Evolutionary conservation across 2,888 invertebrate species (phyloP).

Genomic region (Xylocampa areola): DNA sequence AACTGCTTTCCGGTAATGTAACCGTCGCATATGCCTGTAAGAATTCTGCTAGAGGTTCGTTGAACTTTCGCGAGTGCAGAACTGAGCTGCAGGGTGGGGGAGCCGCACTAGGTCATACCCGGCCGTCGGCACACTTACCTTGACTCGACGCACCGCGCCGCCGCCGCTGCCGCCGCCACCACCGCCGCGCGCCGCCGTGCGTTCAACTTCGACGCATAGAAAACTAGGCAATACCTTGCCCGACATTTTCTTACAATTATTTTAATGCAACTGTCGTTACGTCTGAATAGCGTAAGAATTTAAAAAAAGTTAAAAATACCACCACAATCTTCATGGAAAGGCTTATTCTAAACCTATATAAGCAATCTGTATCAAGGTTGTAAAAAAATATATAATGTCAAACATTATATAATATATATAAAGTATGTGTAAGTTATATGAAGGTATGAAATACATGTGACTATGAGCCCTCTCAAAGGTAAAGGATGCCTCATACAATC

Average conservation of each 20-base stretch:
- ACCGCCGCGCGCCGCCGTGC: conserved; percentile 62
- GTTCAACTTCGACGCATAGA: conserved; percentile 76
- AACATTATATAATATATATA: no score
- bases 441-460: no score
- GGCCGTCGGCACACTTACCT: conserved; percentile 90
- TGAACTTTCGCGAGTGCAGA: conserved; percentile 89
- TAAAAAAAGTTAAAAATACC: no score
- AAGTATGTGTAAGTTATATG: no score
- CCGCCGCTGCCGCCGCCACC: conserved; percentile 62
- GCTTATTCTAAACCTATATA: no score
- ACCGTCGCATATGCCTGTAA: conserved; percentile 87
- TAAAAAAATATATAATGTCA: no score
- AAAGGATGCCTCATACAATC: no score
- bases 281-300: no score
- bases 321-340: no score
- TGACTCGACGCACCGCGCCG: conserved; percentile 81
- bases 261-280: conserved; percentile 64
- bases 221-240: conserved; percentile 80
- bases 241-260: conserved; percentile 67
- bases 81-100: conserved; percentile 83
- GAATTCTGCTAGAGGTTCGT: conserved; percentile 87
- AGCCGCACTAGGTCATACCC: conserved; percentile 87
- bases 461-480: no score
- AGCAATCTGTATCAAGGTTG: no score
- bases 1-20: conserved; percentile 89